These are phyloP conservation scores for Branchinecta lindahli DNA, from an alignment of 1,140 invertebrate genomes.

Conservation along the genomic window DNA sequence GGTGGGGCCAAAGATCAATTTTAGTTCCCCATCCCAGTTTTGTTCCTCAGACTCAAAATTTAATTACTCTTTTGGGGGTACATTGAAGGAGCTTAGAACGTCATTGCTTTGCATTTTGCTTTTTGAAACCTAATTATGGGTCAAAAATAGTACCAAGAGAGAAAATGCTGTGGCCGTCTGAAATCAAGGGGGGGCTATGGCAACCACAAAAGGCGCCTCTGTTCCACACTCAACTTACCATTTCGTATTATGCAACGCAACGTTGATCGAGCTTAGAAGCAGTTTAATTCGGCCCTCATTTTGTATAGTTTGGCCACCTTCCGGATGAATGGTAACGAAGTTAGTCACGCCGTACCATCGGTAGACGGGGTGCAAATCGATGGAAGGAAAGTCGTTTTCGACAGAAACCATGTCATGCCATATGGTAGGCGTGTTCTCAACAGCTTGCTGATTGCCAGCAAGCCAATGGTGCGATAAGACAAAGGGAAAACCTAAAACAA, in stretches of 20 bases:
- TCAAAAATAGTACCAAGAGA: too few species aligned
- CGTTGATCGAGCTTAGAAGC: slow-evolving; percentile 62
- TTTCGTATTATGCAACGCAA: slow-evolving; percentile 63
- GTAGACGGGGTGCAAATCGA: slow-evolving; percentile 35
- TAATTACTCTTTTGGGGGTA: too few species aligned
- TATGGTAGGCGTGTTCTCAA: slow-evolving; percentile 26
- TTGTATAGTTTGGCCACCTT: slow-evolving; percentile 38
- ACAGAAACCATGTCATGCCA: slow-evolving; percentile 43
- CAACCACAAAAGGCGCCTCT: too few species aligned
- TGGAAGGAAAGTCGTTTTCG: slow-evolving; percentile 48
- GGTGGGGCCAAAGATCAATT: too few species aligned
- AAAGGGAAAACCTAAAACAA: slow-evolving; percentile 43
- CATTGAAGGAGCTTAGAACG: too few species aligned
- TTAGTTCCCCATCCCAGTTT: too few species aligned
- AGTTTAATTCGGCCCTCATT: slow-evolving; percentile 68
- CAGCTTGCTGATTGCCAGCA: slow-evolving; percentile 20
- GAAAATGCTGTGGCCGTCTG: too few species aligned
- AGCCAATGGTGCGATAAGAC: slow-evolving; percentile 34
- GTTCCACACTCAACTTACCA: slow-evolving; percentile 36
- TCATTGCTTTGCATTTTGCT: too few species aligned
- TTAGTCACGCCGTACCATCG: slow-evolving; percentile 65
- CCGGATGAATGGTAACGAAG: slow-evolving; percentile 59
- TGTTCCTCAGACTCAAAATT: too few species aligned
- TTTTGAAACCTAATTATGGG: too few species aligned
- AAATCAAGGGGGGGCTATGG: too few species aligned